These are phyloP conservation scores for Eutolmus rufibarbis DNA, from an alignment of 2,888 invertebrate genomes.

Conservation along the genomic window DNA sequence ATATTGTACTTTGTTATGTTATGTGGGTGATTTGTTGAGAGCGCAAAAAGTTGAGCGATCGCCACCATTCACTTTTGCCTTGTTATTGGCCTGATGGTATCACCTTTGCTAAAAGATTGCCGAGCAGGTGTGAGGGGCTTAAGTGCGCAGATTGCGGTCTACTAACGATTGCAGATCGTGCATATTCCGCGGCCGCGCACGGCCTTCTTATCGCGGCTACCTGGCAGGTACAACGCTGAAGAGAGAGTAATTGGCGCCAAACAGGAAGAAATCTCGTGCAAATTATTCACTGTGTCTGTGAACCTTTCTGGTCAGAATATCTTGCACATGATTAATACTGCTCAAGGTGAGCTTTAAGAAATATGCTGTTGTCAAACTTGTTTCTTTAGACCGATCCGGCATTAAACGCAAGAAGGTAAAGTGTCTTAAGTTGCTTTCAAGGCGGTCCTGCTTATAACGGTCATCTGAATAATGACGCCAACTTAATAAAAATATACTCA, in stretches of 20 bases:
- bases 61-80: conserved; percentile 26
- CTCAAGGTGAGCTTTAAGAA: conserved; percentile 12
- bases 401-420: not conserved
- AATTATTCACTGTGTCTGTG: not conserved
- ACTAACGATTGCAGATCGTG: not conserved
- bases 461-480: not conserved
- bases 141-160: not conserved
- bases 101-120: not conserved
- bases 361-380: conserved; percentile 5
- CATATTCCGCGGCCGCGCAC: not conserved
- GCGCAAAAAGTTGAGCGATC: not conserved
- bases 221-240: not conserved
- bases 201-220: not conserved
- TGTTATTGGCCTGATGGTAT: not conserved
- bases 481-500: not conserved
- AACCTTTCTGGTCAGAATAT: not conserved
- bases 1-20: not conserved
- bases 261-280: conserved; percentile 15
- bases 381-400: not conserved
- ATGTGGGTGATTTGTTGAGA: not conserved
- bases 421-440: conserved; percentile 17
- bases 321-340: not conserved
- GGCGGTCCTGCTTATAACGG: not conserved
- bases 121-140: not conserved
- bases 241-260: not conserved